Conservation (phyloP, 1,140 invertebrate species). For the Lepidotrigona ventralis region DNA sequence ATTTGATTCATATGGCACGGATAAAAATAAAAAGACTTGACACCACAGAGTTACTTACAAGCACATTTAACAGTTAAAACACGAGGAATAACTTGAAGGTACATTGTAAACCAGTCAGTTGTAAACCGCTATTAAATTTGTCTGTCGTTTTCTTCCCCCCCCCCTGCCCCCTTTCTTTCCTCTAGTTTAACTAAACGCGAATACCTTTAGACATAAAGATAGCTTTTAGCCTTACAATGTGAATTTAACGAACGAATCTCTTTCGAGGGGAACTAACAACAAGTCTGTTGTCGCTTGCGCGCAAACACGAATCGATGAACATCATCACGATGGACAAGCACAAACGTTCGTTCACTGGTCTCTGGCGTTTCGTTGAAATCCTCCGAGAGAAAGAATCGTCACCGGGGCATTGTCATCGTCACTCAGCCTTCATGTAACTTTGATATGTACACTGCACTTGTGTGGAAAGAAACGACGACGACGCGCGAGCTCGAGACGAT, state of each 20-base stretch:
- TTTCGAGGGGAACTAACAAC: no score
- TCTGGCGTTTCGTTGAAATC: no score
- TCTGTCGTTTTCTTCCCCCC: no score
- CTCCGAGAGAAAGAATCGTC: not conserved
- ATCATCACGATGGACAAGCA: not conserved
- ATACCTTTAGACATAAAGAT: no score
- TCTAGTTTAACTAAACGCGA: no score
- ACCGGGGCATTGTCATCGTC: constrained; percentile 25
- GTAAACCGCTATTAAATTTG: not conserved
- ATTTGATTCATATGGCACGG: constrained; percentile 71
- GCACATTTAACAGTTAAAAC: constrained; percentile 23
- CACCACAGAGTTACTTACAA: constrained; percentile 20
- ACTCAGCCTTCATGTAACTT: not conserved
- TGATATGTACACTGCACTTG: not conserved
- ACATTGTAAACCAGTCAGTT: constrained; percentile 6
- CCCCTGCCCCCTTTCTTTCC: no score
- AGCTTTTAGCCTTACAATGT: no score
- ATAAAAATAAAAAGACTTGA: constrained; percentile 60
- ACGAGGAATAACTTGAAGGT: constrained; percentile 12
- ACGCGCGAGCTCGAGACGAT: no score
- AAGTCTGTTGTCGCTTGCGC: not conserved
- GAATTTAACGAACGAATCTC: no score
- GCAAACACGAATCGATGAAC: not conserved
- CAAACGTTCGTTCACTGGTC: not conserved
- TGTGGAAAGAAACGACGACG: not conserved